Conservation (phyloP, 1,140 invertebrate genomes). For the Wasmannia auropunctata region DNA sequence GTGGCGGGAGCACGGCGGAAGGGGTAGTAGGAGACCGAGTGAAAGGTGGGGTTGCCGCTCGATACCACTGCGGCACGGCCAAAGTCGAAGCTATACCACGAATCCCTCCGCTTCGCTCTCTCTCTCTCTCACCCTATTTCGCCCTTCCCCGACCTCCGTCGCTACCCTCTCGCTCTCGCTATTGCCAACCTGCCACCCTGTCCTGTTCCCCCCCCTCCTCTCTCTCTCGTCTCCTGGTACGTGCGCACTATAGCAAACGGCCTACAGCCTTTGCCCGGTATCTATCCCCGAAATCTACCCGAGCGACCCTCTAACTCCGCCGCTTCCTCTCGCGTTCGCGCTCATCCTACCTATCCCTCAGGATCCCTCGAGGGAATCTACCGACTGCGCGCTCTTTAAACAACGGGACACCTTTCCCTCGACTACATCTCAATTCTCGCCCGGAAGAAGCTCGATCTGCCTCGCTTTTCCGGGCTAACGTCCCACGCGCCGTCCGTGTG, state of each 20-base stretch:
- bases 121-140: constrained; percentile 38
- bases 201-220: constrained; percentile 4
- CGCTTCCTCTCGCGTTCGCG: constrained; percentile 38
- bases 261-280: constrained; percentile 73
- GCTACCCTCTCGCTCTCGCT: constrained; percentile 46
- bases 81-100: constrained; percentile 81
- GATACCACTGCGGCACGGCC: constrained; percentile 85
- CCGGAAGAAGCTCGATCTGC: constrained; percentile 72
- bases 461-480: constrained; percentile 65
- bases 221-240: constrained; percentile 39
- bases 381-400: constrained; percentile 75
- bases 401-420: constrained; percentile 75
- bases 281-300: constrained; percentile 74
- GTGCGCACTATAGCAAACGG: constrained; percentile 71
- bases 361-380: constrained; percentile 70
- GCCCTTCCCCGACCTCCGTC: constrained; percentile 12
- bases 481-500: constrained; percentile 35
- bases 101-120: constrained; percentile 54
- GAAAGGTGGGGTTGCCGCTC: constrained; percentile 81
- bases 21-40: constrained; percentile 44
- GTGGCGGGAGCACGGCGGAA: constrained; percentile 36
- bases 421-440: constrained; percentile 75
- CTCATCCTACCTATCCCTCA: constrained; percentile 42
- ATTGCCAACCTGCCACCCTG: constrained; percentile 32
- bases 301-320: constrained; percentile 27